A percentile compares a stretch with the other conserved stretches of the same genome.
These are phyloP conservation scores for Gorsachius goisagi DNA, from an alignment of 2,113 vertebrate genomes.

Conservation along the genomic window DNA sequence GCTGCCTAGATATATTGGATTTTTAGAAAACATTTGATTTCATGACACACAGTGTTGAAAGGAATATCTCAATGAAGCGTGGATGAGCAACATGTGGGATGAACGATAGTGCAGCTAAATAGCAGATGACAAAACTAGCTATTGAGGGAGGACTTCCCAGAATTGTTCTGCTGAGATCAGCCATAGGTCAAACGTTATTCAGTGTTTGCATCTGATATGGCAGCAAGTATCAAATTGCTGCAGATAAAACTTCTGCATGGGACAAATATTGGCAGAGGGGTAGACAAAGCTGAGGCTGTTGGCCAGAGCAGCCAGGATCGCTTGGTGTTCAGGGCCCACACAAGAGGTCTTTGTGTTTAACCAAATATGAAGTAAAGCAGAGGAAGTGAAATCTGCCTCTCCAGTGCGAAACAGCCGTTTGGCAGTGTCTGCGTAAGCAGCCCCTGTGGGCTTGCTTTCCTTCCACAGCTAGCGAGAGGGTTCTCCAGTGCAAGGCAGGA, in stretches of 20 bases:
- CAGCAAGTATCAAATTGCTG: neutral
- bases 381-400: neutral
- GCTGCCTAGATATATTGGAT: neutral
- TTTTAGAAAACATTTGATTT: conserved; percentile 11
- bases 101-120: rapidly evolving
- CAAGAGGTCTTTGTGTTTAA: neutral
- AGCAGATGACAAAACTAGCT: neutral
- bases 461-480: neutral
- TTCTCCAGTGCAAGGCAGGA: neutral
- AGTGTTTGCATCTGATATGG: neutral
- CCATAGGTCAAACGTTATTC: neutral
- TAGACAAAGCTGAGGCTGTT: conserved; percentile 7
- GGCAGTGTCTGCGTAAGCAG: neutral
- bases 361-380: neutral
- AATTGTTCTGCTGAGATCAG: neutral
- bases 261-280: neutral
- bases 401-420: neutral
- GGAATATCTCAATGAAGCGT: neutral
- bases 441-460: neutral
- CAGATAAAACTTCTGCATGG: neutral
- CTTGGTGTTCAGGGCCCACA: neutral
- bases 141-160: neutral
- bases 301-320: neutral
- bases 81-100: neutral
- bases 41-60: neutral